Evolutionary conservation across 2,797 vertebrate genomes (phyloP), one percentile per base, ranked within the genome.

Genomic region (Triplophysa bombifrons): DNA sequence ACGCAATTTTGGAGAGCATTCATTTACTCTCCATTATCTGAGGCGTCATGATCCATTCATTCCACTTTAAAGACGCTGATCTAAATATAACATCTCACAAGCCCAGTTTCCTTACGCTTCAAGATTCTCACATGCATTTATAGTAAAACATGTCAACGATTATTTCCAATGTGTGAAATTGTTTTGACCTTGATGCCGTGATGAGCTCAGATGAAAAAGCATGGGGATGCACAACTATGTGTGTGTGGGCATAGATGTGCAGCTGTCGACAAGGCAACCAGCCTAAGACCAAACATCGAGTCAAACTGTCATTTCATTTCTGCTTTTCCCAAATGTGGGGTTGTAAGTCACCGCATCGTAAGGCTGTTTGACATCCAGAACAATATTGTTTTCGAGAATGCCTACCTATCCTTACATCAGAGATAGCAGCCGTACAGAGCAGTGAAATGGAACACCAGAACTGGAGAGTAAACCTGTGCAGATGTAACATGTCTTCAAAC

Each of bases 121-220:
- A n/a, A 46, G 11, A 25, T 63, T 64, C 19, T 17, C 2, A 0
- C 48, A 65, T 11, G 30, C 48, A 50, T 68, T 55, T 27, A 46
- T 46, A 34, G 3, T 46, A 11, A 17, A 30, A 65, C 34, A 34
- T 17, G 10, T 80, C 34, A 79, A 30, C 46, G 69, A 79, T 72
- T 60, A 72, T 10, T 66, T 22, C 30, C 41, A 58, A n/a, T 19
- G 22, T 79, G 38, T 73, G 16, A 73, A 73, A 67, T 58, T 25
- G 25, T 73, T 80, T 58, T 58, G 61, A 80, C 78, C 63, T 73
- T 60, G 51, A 72, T 67, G 16, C 69, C 25, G 19, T 56, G 48
- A 25, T 65, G 58, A 79, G 50, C 60, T 79, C 22, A 56, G 22
- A 55, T 55, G 7, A 46, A 80, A 66, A 56, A 19, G 10, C 60